Base-by-base conservation (phyloP, 64 coral and sea anemone species). In the Pachyseris speciosa region DNA sequence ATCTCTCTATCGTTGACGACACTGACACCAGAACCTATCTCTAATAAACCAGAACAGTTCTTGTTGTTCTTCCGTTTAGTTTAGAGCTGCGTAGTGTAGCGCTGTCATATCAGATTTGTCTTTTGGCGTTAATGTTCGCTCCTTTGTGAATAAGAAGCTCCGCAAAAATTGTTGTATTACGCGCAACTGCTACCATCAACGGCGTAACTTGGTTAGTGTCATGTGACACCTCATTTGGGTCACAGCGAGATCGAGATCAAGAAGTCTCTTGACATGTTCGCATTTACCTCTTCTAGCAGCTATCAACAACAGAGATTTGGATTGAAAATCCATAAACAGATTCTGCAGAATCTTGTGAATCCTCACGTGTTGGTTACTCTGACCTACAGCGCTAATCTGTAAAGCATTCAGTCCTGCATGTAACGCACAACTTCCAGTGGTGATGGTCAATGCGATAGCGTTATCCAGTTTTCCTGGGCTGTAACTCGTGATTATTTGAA, bases 381-480 rank as follows among this genome's bases (percentile, higher is more conserved):
- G 78, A 29, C 24, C 30, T 49, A 28, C 9, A 47, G 32, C 70
- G 22, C 33, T 32, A 10, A 92, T 53, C n/a, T 80, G 69, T 27
- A 92, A 64, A 20, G 77, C 64, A 48, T 73, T 70, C 25, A 64
- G 48, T 19, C 80, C 16, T 31, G 77, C 66, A 30, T 10, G 44
- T 22, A 47, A 19, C 5, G 37, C 64, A 52, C 27, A 7, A 15
- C 45, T 10, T 52, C 47, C 49, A 19, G 72, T 67, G 67, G 10
- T 51, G 61, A 93, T 93, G 29, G 94, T 86, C 25, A 93, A 64
- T 28, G 91, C 86, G 12, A 96, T 96, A 2, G 94, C 94, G 28
- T 90, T 96, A 25, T 96, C 94, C n/a, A 96, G 27, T 48, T 81
- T 79, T 6, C 91, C 69, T 38, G 95, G 95, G 53, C 95, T 96